Evolutionary conservation across 2,797 vertebrate genomes (phyloP).

Genomic region (Periparus ater): DNA sequence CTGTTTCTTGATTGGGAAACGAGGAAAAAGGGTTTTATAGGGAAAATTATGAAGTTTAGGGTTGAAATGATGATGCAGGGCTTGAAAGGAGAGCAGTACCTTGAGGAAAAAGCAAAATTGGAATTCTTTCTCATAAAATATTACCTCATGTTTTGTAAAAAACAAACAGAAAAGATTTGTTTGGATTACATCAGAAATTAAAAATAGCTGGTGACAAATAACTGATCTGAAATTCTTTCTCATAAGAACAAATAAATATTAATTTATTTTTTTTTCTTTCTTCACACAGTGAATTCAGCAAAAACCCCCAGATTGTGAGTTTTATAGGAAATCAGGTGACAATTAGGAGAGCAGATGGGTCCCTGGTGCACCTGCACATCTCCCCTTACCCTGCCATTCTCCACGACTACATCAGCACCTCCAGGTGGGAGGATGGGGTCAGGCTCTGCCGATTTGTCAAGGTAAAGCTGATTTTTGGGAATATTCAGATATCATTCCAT

Average conservation of each 20-base stretch:
- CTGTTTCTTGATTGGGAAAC: neutral
- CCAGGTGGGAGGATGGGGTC: conserved; percentile 88
- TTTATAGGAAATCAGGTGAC: conserved; percentile 88
- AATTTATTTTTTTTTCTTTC: neutral
- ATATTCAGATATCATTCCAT: fast-evolving
- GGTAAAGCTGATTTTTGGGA: conserved; percentile 68
- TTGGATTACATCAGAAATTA: neutral
- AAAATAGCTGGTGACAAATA: neutral
- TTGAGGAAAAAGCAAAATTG: neutral
- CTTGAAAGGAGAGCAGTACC: neutral
- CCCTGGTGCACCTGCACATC: conserved; percentile 84
- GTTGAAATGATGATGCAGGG: fast-evolving
- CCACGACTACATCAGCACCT: conserved; percentile 82
- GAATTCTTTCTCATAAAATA: neutral
- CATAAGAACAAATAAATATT: neutral
- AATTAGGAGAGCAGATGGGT: conserved; percentile 89
- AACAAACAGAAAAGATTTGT: neutral
- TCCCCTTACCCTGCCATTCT: conserved; percentile 88
- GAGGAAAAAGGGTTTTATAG: neutral
- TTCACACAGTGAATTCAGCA: conserved; percentile 86
- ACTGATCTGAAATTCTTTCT: neutral
- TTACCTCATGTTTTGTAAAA: neutral
- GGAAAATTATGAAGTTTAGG: neutral
- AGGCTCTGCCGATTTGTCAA: conserved; percentile 93
- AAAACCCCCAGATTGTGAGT: conserved; percentile 84